Base-by-base conservation (phyloP, 2,888 invertebrate species). In the Thereva unica region DNA sequence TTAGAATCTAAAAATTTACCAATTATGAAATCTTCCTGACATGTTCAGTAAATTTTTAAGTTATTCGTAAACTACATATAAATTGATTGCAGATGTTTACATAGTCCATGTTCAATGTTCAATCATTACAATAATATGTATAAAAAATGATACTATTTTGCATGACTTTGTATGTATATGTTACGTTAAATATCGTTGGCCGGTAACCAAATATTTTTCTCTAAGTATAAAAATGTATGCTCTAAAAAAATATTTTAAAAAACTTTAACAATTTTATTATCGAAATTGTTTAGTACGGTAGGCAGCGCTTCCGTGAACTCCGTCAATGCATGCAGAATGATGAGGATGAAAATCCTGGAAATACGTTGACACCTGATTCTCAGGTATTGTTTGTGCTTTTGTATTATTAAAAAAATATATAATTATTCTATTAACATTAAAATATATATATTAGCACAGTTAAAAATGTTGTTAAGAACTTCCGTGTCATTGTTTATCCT, bases 251-350 rank as follows among this genome's bases (percentile, higher is more conserved):
- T 23, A 23, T 10, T 41, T 55, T 40, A 55, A 41, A 55, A 55
- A 41, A 55, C 38, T 40, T 40, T n/a, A 41, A 55, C 23, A 41
- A 55, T 40, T 41, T 40, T 45, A 57, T 23, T 56, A 44, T 53
- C 35, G 34, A 49, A 50, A 64, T 44, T 44, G 40, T 71, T 72
- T 76, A 80, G 80, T 78, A 79, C 73, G 89, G 90, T 63, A 85
- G 93, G 69, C 85, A 87, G 73, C 86, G 89, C 76, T 92, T 94
- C 81, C 89, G 91, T 76, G 93, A 95, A 82, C 82, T 93, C 70
- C 86, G 94, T 63, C 89, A 92, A 77, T 88, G 89, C 76, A 89
- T 94, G 86, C 91, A 93, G 83, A 91, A 90, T 5, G 94, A 92
- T 77, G 93, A 93, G 76, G 93, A 93, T 74, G 89, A 89, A 73